Conservation (phyloP, 2,888 invertebrate species). For the Stramonita haemastoma region DNA sequence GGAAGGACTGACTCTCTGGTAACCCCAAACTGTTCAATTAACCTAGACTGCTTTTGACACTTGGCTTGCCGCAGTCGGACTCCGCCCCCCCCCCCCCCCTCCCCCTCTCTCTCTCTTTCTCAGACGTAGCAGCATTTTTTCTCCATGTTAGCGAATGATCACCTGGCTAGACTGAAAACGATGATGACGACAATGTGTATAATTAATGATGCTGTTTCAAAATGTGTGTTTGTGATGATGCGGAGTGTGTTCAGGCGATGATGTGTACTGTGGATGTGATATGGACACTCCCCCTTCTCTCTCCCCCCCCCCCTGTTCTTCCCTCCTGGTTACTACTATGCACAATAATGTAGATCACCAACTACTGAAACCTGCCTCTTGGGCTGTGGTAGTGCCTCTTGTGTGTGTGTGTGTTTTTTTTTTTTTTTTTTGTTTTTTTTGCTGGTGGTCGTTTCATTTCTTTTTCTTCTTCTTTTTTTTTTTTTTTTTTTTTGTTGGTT, state of each 20-base stretch:
- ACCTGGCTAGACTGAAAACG: neutral
- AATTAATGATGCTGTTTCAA: too few species aligned
- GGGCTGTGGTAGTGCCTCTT: conserved; percentile 7
- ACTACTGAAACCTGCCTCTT: neutral
- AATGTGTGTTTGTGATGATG: neutral
- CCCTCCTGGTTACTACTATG: neutral
- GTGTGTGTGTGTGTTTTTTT: neutral
- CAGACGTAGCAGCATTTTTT: too few species aligned
- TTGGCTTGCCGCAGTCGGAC: too few species aligned
- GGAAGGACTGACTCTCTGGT: too few species aligned
- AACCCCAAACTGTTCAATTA: too few species aligned
- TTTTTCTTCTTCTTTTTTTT: too few species aligned
- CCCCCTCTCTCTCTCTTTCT: too few species aligned
- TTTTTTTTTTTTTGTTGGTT: neutral
- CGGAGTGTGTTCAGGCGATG: neutral
- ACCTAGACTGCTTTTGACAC: too few species aligned
- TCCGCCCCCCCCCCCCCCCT: too few species aligned
- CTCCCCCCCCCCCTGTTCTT: too few species aligned
- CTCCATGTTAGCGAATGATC: neutral
- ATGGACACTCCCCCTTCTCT: neutral
- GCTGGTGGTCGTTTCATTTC: neutral
- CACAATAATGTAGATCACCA: conserved; percentile 21
- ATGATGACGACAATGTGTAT: neutral
- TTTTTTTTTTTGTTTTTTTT: neutral
- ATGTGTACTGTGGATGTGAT: conserved; percentile 16